A percentile compares a stretch with the other conserved stretches of the same genome.
These are phyloP conservation scores for Ophiothrix spiculata DNA, from an alignment of 35 echinoderm and acorn worm genomes.

Conservation along the genomic window DNA sequence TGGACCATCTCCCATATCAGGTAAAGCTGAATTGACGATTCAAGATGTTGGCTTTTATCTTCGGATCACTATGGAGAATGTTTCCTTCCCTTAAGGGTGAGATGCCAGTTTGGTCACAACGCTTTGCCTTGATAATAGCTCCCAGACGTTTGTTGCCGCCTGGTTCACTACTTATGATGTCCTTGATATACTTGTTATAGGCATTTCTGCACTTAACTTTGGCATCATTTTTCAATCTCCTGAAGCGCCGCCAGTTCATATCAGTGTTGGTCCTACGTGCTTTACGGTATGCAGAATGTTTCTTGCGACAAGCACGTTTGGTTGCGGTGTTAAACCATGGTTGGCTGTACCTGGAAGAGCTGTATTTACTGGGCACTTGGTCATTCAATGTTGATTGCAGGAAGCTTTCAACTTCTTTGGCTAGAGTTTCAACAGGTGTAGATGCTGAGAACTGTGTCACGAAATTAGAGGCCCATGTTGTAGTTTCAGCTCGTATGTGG, in stretches of 20 bases:
- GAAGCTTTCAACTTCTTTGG: too few species aligned
- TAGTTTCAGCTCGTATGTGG: too few species aligned
- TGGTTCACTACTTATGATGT: neutral
- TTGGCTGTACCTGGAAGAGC: neutral
- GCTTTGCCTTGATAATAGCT: neutral
- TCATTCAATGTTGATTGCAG: too few species aligned
- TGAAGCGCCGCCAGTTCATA: neutral
- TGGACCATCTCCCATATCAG: too few species aligned
- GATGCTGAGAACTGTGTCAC: too few species aligned
- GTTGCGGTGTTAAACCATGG: neutral
- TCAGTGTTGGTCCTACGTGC: neutral
- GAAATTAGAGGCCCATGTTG: too few species aligned
- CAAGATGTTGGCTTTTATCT: neutral
- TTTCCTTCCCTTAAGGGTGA: too few species aligned
- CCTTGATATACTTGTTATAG: neutral
- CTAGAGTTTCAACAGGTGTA: too few species aligned
- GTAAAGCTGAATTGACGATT: neutral
- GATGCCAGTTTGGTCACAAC: neutral
- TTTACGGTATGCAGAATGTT: neutral
- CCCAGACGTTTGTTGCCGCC: neutral
- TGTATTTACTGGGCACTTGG: neutral
- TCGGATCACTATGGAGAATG: too few species aligned
- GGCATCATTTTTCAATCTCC: neutral
- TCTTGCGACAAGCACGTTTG: too few species aligned
- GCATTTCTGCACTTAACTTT: neutral